Evolutionary conservation across 2,113 vertebrate species (phyloP), one percentile per base, ranked within the genome.

Genomic region (Elachura formosa): DNA sequence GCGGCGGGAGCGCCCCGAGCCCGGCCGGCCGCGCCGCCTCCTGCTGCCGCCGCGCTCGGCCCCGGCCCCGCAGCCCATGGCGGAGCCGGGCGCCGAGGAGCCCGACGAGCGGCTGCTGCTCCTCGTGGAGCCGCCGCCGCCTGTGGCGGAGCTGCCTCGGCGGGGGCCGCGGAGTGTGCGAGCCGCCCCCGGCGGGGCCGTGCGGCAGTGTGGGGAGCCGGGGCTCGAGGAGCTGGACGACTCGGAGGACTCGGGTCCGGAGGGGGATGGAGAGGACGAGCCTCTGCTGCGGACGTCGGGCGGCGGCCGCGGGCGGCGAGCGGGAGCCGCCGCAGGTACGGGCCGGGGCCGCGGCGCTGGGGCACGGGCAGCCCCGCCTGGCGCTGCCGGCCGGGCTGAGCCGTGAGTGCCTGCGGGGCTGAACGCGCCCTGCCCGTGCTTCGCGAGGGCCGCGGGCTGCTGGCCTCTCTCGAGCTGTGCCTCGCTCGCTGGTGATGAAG

Each of bases 181-280:
- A 63, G 74, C 33, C 17, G 61, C 90, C 14, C 98, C 98, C 5
- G 98, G 98, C 4, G 62, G 79, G 58, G 97, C 98, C 7, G 97
- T 98, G 77, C 72, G 98, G 84, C 83, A 96, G 41, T 66, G 45
- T 9, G 28, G 72, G 77, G 41, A 87, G 48, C 48, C 33, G 68
- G 59, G 81, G 16, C 49, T 68, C 3, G 52, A 63, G 63, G 56
- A 66, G 68, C 11, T 74, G 40, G 64, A 71, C 25, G 59, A 64
- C n/a, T 79, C 76, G 36, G 74, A 82, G 29, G 94, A 74, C 29
- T 68, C 59, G 58, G 94, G 83, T 17, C 93, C 88, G 14, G 95
- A 91, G 21, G 92, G 84, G 2, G 96, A 93, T 12, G 96, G 96
- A 18, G 97, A 96, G 87, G 92, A 94, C 31, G 94, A 94, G 68